These are phyloP conservation scores for Pangasius krempfi DNA, from an alignment of 2,797 vertebrate genomes.

Conservation along the genomic window DNA sequence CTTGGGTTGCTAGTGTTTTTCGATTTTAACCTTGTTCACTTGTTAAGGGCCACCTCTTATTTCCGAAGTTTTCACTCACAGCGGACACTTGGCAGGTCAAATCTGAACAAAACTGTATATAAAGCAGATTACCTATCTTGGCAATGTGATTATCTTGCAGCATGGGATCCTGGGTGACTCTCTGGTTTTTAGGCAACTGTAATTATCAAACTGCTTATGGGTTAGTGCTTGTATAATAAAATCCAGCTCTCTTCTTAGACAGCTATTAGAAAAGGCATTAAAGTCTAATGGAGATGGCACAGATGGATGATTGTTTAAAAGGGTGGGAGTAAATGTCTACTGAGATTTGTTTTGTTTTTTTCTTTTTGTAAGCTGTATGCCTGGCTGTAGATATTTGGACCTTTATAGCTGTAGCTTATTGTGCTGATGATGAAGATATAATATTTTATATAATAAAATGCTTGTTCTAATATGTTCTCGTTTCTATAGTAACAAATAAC, in stretches of 20 bases:
- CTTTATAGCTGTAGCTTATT: neutral
- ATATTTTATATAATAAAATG: no score
- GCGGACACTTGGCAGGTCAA: constrained; percentile 7
- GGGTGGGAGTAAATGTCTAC: neutral
- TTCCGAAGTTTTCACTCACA: constrained; percentile 29
- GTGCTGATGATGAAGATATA: neutral
- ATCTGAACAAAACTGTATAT: constrained; percentile 43
- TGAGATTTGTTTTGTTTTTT: neutral
- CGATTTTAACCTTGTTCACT: no score
- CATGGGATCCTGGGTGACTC: constrained; percentile 59
- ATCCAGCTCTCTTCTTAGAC: constrained; percentile 52
- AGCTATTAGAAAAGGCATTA: constrained; percentile 66
- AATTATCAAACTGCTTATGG: constrained; percentile 75
- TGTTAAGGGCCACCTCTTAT: neutral
- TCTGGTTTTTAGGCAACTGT: constrained; percentile 66
- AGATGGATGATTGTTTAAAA: constrained; percentile 64
- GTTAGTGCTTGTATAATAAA: constrained; percentile 42
- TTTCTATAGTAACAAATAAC: neutral
- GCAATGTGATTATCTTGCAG: constrained; percentile 41
- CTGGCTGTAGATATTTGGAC: neutral
- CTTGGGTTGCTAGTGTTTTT: neutral
- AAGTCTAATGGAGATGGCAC: constrained; percentile 60
- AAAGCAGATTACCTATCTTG: constrained; percentile 65
- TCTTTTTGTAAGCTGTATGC: neutral
- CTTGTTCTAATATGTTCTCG: neutral